These are phyloP conservation scores for Andricus curvator DNA, from an alignment of 2,888 invertebrate species.

Conservation along the genomic window DNA sequence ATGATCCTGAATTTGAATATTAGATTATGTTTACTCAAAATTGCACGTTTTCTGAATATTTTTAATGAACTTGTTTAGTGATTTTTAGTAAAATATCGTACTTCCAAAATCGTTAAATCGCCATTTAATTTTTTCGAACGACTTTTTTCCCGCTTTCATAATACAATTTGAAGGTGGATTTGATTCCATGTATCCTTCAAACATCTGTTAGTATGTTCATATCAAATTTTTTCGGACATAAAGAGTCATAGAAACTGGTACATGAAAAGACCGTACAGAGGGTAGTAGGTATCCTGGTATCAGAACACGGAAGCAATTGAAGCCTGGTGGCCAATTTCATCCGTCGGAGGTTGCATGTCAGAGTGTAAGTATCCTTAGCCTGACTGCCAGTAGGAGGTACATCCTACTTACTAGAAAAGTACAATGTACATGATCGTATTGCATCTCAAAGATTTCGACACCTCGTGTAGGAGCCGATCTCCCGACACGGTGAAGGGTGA, in stretches of 20 bases:
- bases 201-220: no score
- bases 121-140: no score
- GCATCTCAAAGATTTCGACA: slow-evolving; percentile 20
- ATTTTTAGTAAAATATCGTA: no score
- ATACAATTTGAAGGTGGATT: no score
- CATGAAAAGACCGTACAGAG: not conserved
- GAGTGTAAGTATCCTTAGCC: slow-evolving; percentile 17
- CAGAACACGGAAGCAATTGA: slow-evolving; percentile 6
- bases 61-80: no score
- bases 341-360: slow-evolving; percentile 7
- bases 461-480: slow-evolving; percentile 9
- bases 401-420: slow-evolving; percentile 7
- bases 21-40: no score
- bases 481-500: slow-evolving; percentile 34
- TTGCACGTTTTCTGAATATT: no score
- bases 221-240: not conserved
- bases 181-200: no score
- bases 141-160: no score
- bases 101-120: no score
- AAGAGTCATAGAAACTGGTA: not conserved
- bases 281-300: not conserved
- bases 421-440: slow-evolving; percentile 25
- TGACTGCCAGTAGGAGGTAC: not conserved
- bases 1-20: no score
- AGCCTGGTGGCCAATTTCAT: slow-evolving; percentile 10